phyloP scores from a whole-genome alignment of 1,140 invertebrate genomes.

The Nasonia vitripennis region DNA sequence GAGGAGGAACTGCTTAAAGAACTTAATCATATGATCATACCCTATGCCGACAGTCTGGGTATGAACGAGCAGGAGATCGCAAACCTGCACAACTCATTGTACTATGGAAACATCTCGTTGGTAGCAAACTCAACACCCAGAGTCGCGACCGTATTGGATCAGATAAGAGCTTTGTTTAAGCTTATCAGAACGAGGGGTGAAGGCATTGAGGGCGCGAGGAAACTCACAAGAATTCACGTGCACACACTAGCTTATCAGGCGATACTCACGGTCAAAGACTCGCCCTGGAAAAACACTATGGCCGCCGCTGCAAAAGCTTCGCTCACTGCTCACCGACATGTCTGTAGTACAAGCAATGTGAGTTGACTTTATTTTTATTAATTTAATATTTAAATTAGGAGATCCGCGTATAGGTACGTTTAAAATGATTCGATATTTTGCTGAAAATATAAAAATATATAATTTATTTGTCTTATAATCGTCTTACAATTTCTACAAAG shows the following conservation, averaged over 20 bases:
- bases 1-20: conserved; percentile 83
- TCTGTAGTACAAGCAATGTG: conserved; percentile 84
- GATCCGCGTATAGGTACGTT: not conserved
- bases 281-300: conserved; percentile 85
- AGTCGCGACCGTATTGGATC: conserved; percentile 87
- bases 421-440: not conserved
- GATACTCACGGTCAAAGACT: conserved; percentile 82
- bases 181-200: conserved; percentile 73
- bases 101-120: conserved; percentile 83
- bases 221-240: conserved; percentile 87
- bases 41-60: conserved; percentile 89
- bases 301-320: conserved; percentile 90
- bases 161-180: conserved; percentile 87
- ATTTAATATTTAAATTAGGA: not conserved
- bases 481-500: not conserved
- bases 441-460: not conserved
- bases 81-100: conserved; percentile 83
- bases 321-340: conserved; percentile 88
- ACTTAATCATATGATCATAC: conserved; percentile 82
- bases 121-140: conserved; percentile 88
- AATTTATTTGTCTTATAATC: not conserved
- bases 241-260: conserved; percentile 93
- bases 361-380: conserved; percentile 50
- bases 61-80: conserved; percentile 94
- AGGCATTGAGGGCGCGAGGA: conserved; percentile 73